phyloP scores from a whole-genome alignment of 1,140 invertebrate genomes.

The Heliconius nattereri region DNA sequence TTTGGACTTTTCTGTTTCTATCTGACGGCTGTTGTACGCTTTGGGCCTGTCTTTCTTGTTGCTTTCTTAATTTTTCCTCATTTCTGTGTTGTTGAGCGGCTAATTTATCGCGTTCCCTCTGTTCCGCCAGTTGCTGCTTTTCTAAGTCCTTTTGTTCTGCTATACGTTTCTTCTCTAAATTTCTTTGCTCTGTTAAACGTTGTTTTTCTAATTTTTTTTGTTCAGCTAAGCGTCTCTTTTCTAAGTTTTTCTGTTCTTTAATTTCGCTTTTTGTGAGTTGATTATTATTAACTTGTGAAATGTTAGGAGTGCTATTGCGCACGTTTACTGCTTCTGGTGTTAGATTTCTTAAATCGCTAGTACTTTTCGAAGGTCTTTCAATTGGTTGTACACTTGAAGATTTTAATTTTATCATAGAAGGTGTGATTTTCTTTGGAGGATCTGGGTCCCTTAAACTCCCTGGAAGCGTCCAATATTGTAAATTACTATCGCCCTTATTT shows the following conservation, averaged over 20 bases:
- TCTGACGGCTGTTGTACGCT: background rate
- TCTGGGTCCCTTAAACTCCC: slow-evolving; percentile 43
- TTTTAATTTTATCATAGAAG: slow-evolving; percentile 51
- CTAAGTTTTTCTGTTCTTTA: slow-evolving; percentile 59
- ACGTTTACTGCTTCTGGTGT: slow-evolving; percentile 33
- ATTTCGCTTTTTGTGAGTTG: slow-evolving; percentile 44
- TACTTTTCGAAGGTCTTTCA: slow-evolving; percentile 55
- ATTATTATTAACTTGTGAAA: slow-evolving; percentile 45
- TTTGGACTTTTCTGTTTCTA: slow-evolving; percentile 47
- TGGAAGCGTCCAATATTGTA: slow-evolving; percentile 40
- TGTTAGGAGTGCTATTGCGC: slow-evolving; percentile 40
- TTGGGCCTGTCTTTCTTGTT: slow-evolving; percentile 41
- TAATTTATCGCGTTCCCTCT: slow-evolving; percentile 57
- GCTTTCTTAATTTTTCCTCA: slow-evolving; percentile 59
- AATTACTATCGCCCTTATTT: background rate
- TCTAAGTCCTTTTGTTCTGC: slow-evolving; percentile 61
- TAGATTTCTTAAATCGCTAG: slow-evolving; percentile 46
- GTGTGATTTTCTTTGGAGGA: slow-evolving; percentile 48
- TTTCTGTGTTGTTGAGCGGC: slow-evolving; percentile 36
- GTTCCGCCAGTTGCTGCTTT: slow-evolving; percentile 53
- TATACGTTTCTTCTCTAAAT: slow-evolving; percentile 53
- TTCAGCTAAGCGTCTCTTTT: slow-evolving; percentile 54
- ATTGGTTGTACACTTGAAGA: slow-evolving; percentile 8
- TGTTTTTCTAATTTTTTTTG: slow-evolving; percentile 60
- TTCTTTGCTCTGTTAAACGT: slow-evolving; percentile 57